These are phyloP conservation scores for Lithobius niger DNA, from an alignment of 1,140 invertebrate genomes.

Conservation along the genomic window DNA sequence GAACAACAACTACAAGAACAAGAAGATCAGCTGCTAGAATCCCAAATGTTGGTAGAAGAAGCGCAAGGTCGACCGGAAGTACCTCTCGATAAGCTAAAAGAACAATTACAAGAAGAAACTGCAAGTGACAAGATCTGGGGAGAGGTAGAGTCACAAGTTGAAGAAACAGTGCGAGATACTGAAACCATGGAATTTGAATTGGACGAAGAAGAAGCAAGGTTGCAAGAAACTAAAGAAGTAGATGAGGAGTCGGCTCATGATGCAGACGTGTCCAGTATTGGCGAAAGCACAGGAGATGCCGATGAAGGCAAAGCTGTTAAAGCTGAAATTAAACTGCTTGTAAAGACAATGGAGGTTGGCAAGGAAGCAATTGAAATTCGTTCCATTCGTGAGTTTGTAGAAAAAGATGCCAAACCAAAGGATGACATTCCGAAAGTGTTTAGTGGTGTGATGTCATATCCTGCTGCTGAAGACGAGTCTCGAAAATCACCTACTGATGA, in stretches of 20 bases:
- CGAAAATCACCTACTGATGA: too few species aligned
- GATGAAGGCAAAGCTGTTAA: constrained; percentile 21
- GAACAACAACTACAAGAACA: not conserved
- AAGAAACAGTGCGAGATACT: not conserved
- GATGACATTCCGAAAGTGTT: not conserved
- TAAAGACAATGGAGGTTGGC: constrained; percentile 36
- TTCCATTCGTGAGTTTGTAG: constrained; percentile 36
- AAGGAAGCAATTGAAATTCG: constrained; percentile 39
- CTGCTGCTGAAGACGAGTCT: not conserved
- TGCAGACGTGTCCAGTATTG: not conserved
- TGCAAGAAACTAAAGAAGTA: not conserved
- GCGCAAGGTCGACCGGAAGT: too few species aligned
- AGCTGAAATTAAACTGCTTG: constrained; percentile 39
- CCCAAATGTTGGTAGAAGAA: too few species aligned
- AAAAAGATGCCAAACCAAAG: constrained; percentile 13
- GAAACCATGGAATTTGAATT: constrained; percentile 3
- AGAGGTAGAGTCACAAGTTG: not conserved
- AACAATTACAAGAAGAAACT: not conserved
- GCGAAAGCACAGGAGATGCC: not conserved
- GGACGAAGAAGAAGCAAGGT: not conserved
- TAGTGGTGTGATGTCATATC: constrained; percentile 6
- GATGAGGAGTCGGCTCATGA: not conserved
- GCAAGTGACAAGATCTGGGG: not conserved
- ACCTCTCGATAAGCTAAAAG: too few species aligned
- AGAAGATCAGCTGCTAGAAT: too few species aligned